Conservation (phyloP, 1,140 invertebrate genomes). For the Elymnias hypermnestra region DNA sequence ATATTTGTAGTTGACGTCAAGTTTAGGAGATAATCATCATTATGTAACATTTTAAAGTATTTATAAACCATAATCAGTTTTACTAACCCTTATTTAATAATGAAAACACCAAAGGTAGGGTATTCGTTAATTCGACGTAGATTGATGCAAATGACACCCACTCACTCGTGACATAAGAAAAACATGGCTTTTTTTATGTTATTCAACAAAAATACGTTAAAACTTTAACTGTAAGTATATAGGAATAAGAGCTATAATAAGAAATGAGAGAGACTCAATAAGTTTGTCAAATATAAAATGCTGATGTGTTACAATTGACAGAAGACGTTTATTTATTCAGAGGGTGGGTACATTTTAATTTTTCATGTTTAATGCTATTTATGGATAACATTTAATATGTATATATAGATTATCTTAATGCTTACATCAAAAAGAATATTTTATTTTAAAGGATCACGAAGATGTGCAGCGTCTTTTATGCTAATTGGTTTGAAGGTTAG, state of each 20-base stretch:
- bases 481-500: too few relatives aligned
- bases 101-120: constrained; percentile 25
- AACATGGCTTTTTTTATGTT: constrained; percentile 15
- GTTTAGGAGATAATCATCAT: too few relatives aligned
- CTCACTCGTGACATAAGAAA: constrained; percentile 29
- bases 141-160: constrained; percentile 68
- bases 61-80: too few relatives aligned
- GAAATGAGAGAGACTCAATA: neutral
- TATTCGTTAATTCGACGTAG: constrained; percentile 58
- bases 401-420: too few relatives aligned
- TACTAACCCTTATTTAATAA: constrained; percentile 13
- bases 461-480: too few relatives aligned
- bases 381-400: too few relatives aligned
- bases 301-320: constrained; percentile 45
- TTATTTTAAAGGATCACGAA: too few relatives aligned
- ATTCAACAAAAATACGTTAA: neutral
- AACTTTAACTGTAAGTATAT: constrained; percentile 11
- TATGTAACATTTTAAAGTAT: too few relatives aligned
- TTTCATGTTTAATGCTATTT: constrained; percentile 39
- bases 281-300: constrained; percentile 14
- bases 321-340: constrained; percentile 49
- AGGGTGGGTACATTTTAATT: constrained; percentile 36
- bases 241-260: too few relatives aligned
- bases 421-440: too few relatives aligned
- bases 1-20: too few relatives aligned